These are phyloP conservation scores for Anser brachyrhynchus DNA, from an alignment of 2,113 vertebrate species.

Conservation along the genomic window DNA sequence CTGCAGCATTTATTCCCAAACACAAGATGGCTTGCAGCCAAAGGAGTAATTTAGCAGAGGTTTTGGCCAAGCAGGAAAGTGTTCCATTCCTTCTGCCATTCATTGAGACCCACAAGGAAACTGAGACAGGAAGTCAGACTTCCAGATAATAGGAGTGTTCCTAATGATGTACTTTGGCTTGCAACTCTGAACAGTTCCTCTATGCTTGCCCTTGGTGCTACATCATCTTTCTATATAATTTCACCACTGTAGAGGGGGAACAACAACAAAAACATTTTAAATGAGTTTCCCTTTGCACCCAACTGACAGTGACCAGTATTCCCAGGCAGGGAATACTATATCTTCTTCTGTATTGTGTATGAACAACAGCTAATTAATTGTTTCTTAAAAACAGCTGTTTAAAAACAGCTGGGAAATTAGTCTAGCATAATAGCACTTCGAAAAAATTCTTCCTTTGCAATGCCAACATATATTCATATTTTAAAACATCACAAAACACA, in stretches of 20 bases:
- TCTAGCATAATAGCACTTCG: fast-evolving
- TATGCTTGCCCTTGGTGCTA: not conserved
- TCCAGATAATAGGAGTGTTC: conserved; percentile 65
- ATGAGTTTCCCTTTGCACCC: not conserved
- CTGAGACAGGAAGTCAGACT: conserved; percentile 63
- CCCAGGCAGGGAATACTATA: not conserved
- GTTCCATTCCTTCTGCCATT: conserved; percentile 57
- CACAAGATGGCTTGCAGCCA: not conserved
- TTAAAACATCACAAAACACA: not conserved
- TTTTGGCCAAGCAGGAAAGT: conserved; percentile 59
- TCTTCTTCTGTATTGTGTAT: not conserved
- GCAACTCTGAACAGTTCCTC: conserved; percentile 24
- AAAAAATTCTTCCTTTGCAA: not conserved
- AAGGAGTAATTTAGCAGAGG: conserved; percentile 3
- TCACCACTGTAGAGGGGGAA: not conserved
- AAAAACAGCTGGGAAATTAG: not conserved
- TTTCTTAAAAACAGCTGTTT: not conserved
- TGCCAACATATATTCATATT: not conserved
- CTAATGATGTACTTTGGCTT: conserved; percentile 63
- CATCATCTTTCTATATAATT: not conserved
- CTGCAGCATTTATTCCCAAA: conserved; percentile 17
- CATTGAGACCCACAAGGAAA: conserved; percentile 53
- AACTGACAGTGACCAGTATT: not conserved
- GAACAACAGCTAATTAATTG: not conserved
- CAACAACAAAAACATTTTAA: not conserved